Percentiles rank a stretch among this genome's conserved stretches.
Conservation (phyloP, 1,140 invertebrate species). For the Phymorhynchus buccinoides region DNA sequence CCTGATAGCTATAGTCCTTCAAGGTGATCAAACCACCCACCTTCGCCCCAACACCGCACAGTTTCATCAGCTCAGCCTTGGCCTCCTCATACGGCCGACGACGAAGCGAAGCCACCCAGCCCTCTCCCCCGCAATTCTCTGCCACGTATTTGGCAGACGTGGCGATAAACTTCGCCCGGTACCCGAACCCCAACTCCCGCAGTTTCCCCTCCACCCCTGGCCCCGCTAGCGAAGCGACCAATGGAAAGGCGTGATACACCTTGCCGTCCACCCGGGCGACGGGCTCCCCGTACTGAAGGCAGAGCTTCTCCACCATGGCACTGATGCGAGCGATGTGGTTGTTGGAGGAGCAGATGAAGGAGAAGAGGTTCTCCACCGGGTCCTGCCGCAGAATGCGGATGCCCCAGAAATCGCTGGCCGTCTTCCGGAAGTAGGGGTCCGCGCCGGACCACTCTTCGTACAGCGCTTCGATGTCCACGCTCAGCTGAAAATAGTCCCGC, state of each 20-base stretch:
- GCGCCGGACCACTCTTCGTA: slow-evolving; percentile 83
- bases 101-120: slow-evolving; percentile 84
- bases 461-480: slow-evolving; percentile 79
- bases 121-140: slow-evolving; percentile 78
- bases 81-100: slow-evolving; percentile 82
- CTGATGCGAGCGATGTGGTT: slow-evolving; percentile 91
- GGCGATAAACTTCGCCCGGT: slow-evolving; percentile 80
- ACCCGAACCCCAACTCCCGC: slow-evolving; percentile 88
- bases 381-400: slow-evolving; percentile 94
- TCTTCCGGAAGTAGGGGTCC: slow-evolving; percentile 83
- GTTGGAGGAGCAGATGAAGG: slow-evolving; percentile 97
- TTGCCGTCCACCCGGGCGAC: slow-evolving; percentile 81
- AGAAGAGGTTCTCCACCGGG: slow-evolving; percentile 92
- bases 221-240: slow-evolving; percentile 78
- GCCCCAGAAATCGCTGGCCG: slow-evolving; percentile 82
- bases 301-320: slow-evolving; percentile 92
- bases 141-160: slow-evolving; percentile 58
- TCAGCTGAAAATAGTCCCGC: slow-evolving; percentile 74
- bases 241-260: slow-evolving; percentile 87
- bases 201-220: slow-evolving; percentile 77
- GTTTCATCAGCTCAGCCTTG: slow-evolving; percentile 79
- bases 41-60: slow-evolving; percentile 92
- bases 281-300: slow-evolving; percentile 84
- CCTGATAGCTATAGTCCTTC: too few relatives aligned
- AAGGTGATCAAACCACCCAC: slow-evolving; percentile 72